phyloP scores from a whole-genome alignment of 2,113 vertebrate species.

The Panthera tigris region DNA sequence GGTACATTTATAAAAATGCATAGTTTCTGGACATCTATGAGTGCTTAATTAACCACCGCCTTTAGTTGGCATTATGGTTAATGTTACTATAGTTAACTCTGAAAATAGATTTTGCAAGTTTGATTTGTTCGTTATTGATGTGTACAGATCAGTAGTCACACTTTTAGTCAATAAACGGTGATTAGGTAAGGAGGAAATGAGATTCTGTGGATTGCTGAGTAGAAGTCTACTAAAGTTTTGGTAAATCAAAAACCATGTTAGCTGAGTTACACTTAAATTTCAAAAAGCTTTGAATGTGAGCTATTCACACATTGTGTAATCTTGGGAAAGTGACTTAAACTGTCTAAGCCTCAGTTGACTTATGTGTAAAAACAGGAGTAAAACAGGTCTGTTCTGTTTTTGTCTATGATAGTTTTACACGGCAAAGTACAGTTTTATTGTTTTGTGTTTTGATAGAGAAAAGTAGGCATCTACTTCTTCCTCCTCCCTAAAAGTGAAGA shows the following conservation, averaged over 20 bases:
- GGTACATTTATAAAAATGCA: not conserved
- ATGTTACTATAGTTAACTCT: not conserved
- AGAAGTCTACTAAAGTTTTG: not conserved
- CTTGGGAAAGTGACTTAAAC: not conserved
- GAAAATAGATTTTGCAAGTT: not conserved
- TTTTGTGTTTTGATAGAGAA: constrained; percentile 7
- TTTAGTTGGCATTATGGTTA: not conserved
- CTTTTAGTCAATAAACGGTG: not conserved
- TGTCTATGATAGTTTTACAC: not conserved
- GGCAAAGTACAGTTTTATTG: not conserved
- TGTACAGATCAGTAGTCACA: not conserved
- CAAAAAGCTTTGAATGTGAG: not conserved
- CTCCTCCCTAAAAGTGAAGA: not conserved
- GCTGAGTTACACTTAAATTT: not conserved
- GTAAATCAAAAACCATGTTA: not conserved
- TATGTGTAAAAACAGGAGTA: not conserved
- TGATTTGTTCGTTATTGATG: not conserved
- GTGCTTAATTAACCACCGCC: not conserved
- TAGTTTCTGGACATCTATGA: not conserved
- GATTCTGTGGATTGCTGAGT: not conserved
- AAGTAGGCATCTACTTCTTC: not conserved
- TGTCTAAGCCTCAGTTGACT: not conserved
- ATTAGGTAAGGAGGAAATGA: not conserved
- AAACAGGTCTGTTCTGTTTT: not conserved
- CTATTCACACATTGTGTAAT: not conserved